A percentile compares a stretch with the other conserved stretches of the same genome.
These are phyloP conservation scores for Amphimedon queenslandica DNA, from an alignment of 37 sponge, comb jelly and placozoan genomes.

Conservation along the genomic window DNA sequence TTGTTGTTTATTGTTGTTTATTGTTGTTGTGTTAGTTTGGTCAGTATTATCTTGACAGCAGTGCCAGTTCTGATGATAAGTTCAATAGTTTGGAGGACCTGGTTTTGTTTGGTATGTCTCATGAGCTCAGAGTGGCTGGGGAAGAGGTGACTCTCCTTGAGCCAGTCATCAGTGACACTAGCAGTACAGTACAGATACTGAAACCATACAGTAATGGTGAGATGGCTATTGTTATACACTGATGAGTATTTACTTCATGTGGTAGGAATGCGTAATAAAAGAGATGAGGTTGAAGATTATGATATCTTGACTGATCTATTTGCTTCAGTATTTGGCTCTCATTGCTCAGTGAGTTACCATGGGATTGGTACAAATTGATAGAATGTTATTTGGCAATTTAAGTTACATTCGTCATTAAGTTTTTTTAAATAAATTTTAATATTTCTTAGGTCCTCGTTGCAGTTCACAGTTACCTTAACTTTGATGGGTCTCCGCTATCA, in stretches of 20 bases:
- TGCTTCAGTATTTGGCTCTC: constrained; percentile 45
- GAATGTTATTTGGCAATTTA: neutral
- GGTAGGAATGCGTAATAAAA: neutral
- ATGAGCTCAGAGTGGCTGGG: constrained; percentile 44
- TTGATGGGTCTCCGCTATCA: constrained; percentile 24
- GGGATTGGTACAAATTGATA: neutral
- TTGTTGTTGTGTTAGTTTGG: neutral
- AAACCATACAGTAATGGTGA: neutral
- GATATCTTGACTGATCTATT: constrained; percentile 52
- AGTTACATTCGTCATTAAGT: neutral
- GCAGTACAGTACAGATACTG: constrained; percentile 5
- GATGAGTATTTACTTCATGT: neutral
- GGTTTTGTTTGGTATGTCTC: constrained; percentile 34
- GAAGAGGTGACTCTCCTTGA: constrained; percentile 43
- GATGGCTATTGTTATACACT: neutral
- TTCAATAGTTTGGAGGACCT: constrained; percentile 50
- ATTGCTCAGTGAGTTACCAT: constrained; percentile 29
- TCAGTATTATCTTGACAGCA: constrained; percentile 31
- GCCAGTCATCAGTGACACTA: constrained; percentile 14
- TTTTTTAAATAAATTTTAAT: neutral
- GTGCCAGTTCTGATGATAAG: neutral
- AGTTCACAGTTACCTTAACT: constrained; percentile 33
- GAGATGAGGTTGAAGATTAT: constrained; percentile 29
- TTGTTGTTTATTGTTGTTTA: neutral
- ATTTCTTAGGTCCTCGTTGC: constrained; percentile 35